Conservation (phyloP, 2,113 vertebrate genomes). For the Cryptomyrus ogoouensis region DNA sequence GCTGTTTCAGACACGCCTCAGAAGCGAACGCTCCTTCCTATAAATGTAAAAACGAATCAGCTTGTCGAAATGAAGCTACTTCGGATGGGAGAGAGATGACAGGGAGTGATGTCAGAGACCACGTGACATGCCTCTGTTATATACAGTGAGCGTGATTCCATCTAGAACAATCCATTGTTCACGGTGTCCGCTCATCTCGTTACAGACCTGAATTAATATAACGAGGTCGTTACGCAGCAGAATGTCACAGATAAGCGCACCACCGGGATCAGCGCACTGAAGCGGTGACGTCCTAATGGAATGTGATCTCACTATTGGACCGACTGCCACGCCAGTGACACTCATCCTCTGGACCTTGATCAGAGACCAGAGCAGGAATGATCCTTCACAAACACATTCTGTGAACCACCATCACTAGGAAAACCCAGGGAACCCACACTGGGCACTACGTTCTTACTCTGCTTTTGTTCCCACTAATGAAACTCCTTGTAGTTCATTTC, state of each 20-base stretch:
- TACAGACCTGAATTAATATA: neutral
- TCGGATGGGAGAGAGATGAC: neutral
- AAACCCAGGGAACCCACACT: neutral
- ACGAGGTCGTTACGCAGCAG: neutral
- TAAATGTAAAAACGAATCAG: slow-evolving; percentile 5
- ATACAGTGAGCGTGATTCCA: neutral
- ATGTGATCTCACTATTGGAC: neutral
- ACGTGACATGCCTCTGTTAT: neutral
- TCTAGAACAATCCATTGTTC: neutral
- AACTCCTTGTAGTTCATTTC: neutral
- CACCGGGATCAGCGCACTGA: neutral
- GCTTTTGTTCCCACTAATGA: neutral
- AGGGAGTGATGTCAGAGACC: neutral
- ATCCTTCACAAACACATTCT: neutral
- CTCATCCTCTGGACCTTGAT: neutral
- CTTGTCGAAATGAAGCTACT: neutral
- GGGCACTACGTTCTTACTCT: neutral
- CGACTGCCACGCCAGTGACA: neutral
- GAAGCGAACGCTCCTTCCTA: neutral
- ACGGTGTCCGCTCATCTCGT: neutral
- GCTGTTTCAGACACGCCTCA: slow-evolving; percentile 1
- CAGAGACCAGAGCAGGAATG: neutral
- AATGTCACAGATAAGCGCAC: neutral
- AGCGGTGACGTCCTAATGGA: neutral
- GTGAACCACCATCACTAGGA: neutral